Base-by-base conservation (phyloP, 2,797 vertebrate species). In the Poecilia wingei region DNA sequence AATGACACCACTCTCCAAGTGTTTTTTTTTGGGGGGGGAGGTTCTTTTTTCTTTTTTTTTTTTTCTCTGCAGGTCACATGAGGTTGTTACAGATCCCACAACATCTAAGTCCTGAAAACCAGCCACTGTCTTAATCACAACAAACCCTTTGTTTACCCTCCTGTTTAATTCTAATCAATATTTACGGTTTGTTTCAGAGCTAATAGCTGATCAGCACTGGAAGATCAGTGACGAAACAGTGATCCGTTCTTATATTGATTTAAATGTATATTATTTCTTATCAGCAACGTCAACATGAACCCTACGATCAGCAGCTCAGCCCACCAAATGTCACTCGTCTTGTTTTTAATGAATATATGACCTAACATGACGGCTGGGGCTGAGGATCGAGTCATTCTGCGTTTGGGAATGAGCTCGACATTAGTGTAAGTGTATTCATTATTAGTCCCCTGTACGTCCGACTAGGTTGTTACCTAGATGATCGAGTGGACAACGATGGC, bases 401-500 rank as follows among this genome's bases (percentile, higher is more conserved):
- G 22, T 86, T 75, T 76, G 76, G 66, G 78, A 76, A 78, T 39
- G 78, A 91, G 80, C 79, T 88, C 90, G 0, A 86, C 80, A 76
- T 89, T 92, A 88, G 81, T 90, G 66, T 92, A 88, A 91, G 84
- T 93, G 92, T 94, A 87, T 91, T 92, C 92, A 92, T 91, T 78
- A 87, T 82, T 94, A 90, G 90, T 92, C 86, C 87, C 80, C 92
- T 93, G 92, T 93, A 93, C 90, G 92, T 94, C 92, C 82, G 68
- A 82, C 86, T 88, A 81, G 86, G 88, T 86, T 86, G 87, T 92
- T 91, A 88, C 8, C 91, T 93, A 87, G 93, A 91, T 87, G 92
- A 87, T 84, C 93, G 89, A 92, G 92, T 94, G 87, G 89, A 92
- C 85, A 92, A 74, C 82, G 90, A 92, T 92, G 92, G 93, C 94